phyloP scores from a whole-genome alignment of 2,888 invertebrate species.

The Lysandra coridon region DNA sequence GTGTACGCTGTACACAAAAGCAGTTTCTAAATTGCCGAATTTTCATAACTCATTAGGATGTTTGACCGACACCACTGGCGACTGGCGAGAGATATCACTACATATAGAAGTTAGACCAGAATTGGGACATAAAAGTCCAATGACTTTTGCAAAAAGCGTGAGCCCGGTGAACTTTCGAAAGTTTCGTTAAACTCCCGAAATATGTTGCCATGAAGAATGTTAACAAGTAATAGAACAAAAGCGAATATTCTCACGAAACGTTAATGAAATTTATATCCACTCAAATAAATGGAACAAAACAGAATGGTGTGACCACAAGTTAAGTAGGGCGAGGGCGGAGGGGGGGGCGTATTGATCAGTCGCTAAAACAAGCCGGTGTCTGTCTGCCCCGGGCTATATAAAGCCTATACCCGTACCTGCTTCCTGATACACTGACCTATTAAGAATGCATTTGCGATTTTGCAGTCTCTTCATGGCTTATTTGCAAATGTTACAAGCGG shows the following conservation, averaged over 20 bases:
- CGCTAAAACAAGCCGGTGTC: constrained; percentile 68
- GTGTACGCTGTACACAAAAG: no score
- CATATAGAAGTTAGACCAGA: not conserved
- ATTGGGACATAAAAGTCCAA: not conserved
- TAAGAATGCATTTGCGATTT: constrained; percentile 42
- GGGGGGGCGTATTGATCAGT: constrained; percentile 68
- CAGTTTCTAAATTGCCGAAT: no score
- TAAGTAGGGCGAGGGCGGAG: constrained; percentile 69
- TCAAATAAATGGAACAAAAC: constrained; percentile 62
- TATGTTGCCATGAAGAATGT: constrained; percentile 6
- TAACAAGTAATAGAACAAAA: constrained; percentile 21
- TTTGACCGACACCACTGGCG: no score
- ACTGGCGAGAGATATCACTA: no score
- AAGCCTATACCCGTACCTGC: constrained; percentile 54
- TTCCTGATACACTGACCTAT: constrained; percentile 69
- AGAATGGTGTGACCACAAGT: constrained; percentile 60
- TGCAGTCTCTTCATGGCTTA: not conserved
- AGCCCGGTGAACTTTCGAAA: not conserved
- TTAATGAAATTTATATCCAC: constrained; percentile 41
- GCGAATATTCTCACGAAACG: constrained; percentile 26
- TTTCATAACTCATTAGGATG: no score
- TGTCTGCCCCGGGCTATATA: constrained; percentile 58
- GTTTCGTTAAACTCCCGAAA: constrained; percentile 7
- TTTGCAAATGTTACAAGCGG: not conserved
- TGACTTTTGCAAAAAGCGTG: not conserved